Percentiles rank a stretch among this genome's conserved stretches.
Conservation (phyloP, 1,140 invertebrate genomes). For the Leucophenga varia region DNA sequence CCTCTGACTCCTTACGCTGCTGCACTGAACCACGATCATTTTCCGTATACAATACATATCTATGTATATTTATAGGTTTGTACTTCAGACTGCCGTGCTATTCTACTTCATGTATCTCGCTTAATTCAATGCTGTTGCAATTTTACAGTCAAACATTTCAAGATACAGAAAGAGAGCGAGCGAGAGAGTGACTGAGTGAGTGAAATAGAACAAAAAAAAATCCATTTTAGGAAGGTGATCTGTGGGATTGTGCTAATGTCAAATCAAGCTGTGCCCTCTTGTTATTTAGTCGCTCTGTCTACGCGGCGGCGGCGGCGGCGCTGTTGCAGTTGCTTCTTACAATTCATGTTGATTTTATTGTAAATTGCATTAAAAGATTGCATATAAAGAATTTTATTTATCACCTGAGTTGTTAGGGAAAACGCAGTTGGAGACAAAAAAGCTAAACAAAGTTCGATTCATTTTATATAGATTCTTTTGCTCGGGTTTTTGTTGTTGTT, state of each 20-base stretch:
- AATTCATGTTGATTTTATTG: conserved; percentile 55
- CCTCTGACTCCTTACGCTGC: neutral
- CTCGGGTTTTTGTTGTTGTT: conserved; percentile 11
- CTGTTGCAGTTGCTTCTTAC: conserved; percentile 13
- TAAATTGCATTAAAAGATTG: conserved; percentile 55
- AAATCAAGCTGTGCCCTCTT: conserved; percentile 56
- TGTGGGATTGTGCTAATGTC: conserved; percentile 56
- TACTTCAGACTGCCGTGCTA: conserved; percentile 20
- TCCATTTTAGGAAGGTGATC: conserved; percentile 53
- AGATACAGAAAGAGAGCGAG: neutral
- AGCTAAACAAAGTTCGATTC: no score
- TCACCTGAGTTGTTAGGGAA: conserved; percentile 55
- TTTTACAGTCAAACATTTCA: conserved; percentile 3
- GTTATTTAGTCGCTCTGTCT: conserved; percentile 41
- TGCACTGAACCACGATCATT: conserved; percentile 33
- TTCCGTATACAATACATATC: conserved; percentile 53
- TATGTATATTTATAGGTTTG: conserved; percentile 49
- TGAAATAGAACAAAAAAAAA: conserved; percentile 19
- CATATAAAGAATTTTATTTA: conserved; percentile 56
- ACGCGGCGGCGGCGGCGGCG: conserved; percentile 2
- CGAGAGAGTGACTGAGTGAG: neutral
- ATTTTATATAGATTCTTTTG: no score
- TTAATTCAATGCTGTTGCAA: no score
- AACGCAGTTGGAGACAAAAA: conserved; percentile 54
- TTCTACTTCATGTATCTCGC: no score